These are phyloP conservation scores for Nyctibius grandis DNA, from an alignment of 2,797 vertebrate genomes.

Conservation along the genomic window DNA sequence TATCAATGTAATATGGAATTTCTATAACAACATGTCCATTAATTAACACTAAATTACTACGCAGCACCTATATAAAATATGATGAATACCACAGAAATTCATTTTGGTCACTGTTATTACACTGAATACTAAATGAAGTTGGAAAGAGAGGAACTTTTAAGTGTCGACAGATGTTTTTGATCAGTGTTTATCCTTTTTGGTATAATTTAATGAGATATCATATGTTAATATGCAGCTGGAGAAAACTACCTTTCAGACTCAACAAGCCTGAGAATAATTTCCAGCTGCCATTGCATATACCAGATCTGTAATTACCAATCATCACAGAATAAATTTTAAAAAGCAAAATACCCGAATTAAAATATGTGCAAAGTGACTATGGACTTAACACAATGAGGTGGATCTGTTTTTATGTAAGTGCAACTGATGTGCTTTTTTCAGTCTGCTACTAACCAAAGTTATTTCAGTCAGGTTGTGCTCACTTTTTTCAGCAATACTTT, in stretches of 20 bases:
- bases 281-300: conserved; percentile 25
- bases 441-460: neutral
- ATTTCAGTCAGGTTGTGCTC: neutral
- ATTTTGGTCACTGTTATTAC: conserved; percentile 40
- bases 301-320: conserved; percentile 58
- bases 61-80: neutral
- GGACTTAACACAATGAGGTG: neutral
- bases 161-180: conserved; percentile 58
- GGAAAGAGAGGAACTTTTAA: conserved; percentile 34
- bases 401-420: neutral
- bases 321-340: conserved; percentile 25
- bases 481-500: neutral
- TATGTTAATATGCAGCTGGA: conserved; percentile 64
- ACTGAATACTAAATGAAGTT: conserved; percentile 26
- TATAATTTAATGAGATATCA: conserved; percentile 55
- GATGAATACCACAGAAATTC: conserved; percentile 37
- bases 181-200: conserved; percentile 57
- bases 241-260: conserved; percentile 42
- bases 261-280: conserved; percentile 52
- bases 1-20: neutral
- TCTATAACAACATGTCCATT: neutral
- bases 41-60: conserved; percentile 56
- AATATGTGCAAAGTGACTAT: neutral
- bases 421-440: neutral
- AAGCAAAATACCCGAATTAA: neutral